These are phyloP conservation scores for Chaenocephalus aceratus DNA, from an alignment of 2,113 vertebrate species.

Conservation along the genomic window DNA sequence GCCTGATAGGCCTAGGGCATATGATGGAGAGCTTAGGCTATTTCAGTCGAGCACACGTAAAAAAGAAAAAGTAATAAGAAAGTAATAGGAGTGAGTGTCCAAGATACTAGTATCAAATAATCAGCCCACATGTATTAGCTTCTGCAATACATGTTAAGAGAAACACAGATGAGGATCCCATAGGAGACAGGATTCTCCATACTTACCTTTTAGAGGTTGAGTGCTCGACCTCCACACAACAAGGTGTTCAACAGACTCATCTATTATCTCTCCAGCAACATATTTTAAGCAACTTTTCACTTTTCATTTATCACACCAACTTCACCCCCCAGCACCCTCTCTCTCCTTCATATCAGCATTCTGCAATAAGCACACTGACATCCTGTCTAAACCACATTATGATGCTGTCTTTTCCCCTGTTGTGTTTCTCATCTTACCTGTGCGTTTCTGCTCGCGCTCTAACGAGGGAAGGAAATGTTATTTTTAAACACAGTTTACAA, in stretches of 20 bases:
- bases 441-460: constrained; percentile 16
- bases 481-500: constrained; percentile 55
- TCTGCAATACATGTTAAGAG: constrained; percentile 3
- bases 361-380: constrained; percentile 43
- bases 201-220: constrained; percentile 30
- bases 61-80: constrained; percentile 2
- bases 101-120: not conserved
- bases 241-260: constrained; percentile 22
- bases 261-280: constrained; percentile 37
- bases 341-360: constrained; percentile 29
- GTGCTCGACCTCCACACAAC: constrained; percentile 30
- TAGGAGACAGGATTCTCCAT: constrained; percentile 15
- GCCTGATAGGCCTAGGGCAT: constrained; percentile 11
- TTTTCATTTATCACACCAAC: constrained; percentile 52
- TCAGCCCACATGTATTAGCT: not conserved
- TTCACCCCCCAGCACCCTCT: constrained; percentile 7
- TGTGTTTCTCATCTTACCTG: constrained; percentile 45
- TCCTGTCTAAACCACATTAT: constrained; percentile 40
- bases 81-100: not conserved
- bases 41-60: constrained; percentile 27
- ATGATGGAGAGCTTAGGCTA: constrained; percentile 11
- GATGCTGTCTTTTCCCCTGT: constrained; percentile 42
- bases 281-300: constrained; percentile 52
- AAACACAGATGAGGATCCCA: not conserved
- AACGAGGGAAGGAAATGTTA: constrained; percentile 54